Percentiles rank a stretch among this genome's conserved stretches.
phyloP scores from a whole-genome alignment of 35 echinoderm and acorn worm species.

The Patiria miniata region DNA sequence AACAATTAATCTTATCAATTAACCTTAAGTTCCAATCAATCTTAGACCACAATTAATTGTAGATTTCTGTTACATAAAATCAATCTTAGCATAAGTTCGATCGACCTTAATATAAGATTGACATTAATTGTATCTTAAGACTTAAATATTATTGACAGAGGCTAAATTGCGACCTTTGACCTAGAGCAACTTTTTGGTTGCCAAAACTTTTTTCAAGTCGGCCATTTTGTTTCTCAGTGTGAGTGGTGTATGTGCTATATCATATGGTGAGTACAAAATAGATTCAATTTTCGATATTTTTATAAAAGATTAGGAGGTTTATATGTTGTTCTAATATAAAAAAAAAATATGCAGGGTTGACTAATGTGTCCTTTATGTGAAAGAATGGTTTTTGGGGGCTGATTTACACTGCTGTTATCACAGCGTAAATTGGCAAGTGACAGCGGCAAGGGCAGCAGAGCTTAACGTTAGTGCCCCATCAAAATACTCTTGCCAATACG shows the following conservation, averaged over 20 bases:
- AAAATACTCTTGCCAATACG: background rate
- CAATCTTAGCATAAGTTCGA: conserved; percentile 6
- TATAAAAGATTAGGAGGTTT: background rate
- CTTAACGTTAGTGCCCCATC: background rate
- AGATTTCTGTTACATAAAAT: conserved; percentile 1
- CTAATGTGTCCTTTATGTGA: background rate
- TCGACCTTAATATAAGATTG: background rate
- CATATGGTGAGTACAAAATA: conserved; percentile 3
- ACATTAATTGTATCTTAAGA: conserved; percentile 9
- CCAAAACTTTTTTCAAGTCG: conserved; percentile 13
- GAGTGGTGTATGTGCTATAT: background rate
- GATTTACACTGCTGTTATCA: background rate
- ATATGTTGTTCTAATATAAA: background rate
- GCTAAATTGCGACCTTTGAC: conserved; percentile 2
- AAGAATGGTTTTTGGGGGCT: background rate
- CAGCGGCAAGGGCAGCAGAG: background rate
- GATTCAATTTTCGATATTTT: background rate
- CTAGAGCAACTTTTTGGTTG: conserved; percentile 7
- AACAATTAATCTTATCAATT: background rate
- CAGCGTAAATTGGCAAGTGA: background rate
- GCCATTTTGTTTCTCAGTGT: conserved; percentile 12
- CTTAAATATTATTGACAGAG: background rate
- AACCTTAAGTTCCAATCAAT: background rate
- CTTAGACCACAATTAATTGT: conserved; percentile 6
- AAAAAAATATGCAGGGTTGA: background rate